A percentile compares a stretch with the other conserved stretches of the same genome.
Conservation (phyloP, 2,113 vertebrate genomes). For the Pheucticus melanocephalus region DNA sequence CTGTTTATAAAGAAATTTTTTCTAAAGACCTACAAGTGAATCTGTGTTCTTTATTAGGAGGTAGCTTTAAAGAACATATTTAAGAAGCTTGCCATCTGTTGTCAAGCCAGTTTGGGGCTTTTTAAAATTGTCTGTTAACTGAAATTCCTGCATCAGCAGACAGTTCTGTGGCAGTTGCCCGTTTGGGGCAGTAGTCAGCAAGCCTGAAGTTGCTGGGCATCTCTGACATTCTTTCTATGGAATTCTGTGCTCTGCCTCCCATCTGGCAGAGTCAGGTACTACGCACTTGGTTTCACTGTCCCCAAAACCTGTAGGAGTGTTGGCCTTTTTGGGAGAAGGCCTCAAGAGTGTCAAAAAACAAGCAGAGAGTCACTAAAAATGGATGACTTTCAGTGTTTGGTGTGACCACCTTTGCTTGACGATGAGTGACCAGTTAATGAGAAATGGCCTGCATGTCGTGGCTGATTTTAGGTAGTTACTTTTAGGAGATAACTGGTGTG, state of each 20-base stretch:
- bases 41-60: background rate
- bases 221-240: background rate
- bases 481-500: background rate
- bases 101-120: background rate
- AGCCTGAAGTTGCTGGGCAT: background rate
- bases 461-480: background rate
- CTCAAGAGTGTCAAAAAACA: background rate
- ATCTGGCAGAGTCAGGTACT: background rate
- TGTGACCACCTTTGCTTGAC: background rate
- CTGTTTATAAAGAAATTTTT: background rate
- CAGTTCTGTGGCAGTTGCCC: background rate
- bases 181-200: background rate
- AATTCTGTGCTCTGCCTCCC: background rate
- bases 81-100: background rate
- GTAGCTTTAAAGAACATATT: conserved; percentile 15
- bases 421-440: background rate
- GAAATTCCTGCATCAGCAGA: background rate
- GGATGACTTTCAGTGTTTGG: background rate
- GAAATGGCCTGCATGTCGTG: background rate
- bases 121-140: background rate
- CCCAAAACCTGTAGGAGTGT: background rate
- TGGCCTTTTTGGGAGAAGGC: background rate
- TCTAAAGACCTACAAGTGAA: background rate
- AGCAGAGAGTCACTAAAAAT: background rate
- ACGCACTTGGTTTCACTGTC: background rate